phyloP scores from a whole-genome alignment of 2,888 invertebrate species.

The Ochropacha duplaris region DNA sequence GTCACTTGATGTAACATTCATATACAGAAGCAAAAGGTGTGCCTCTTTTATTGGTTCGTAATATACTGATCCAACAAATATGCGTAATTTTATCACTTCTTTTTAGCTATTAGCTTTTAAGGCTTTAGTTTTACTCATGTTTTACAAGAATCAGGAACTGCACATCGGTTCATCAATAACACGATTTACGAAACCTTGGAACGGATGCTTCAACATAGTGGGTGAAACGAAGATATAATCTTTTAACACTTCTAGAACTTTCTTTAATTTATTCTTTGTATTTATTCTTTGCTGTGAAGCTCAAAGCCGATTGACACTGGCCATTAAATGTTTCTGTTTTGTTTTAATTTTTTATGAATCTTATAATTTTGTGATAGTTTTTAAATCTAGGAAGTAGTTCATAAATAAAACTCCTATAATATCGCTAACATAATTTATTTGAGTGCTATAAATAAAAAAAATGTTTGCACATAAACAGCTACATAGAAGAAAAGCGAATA shows the following conservation, averaged over 20 bases:
- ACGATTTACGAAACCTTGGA: neutral
- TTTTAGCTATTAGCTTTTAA: too few relatives aligned
- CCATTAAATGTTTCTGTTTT: neutral
- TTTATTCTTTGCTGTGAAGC: neutral
- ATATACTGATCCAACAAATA: too few relatives aligned
- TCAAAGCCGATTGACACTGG: neutral
- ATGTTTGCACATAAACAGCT: slow-evolving; percentile 45
- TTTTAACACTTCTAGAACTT: neutral
- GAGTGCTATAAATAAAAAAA: slow-evolving; percentile 60
- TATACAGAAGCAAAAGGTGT: too few relatives aligned
- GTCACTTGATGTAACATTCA: too few relatives aligned
- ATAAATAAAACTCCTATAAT: slow-evolving; percentile 25
- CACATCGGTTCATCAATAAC: too few relatives aligned
- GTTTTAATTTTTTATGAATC: too few relatives aligned
- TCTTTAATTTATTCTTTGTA: neutral
- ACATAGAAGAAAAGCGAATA: slow-evolving; percentile 56
- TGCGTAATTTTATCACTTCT: too few relatives aligned
- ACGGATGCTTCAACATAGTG: neutral
- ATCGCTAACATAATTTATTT: slow-evolving; percentile 68
- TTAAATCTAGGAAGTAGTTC: neutral
- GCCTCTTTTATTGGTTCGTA: too few relatives aligned
- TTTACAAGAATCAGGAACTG: too few relatives aligned
- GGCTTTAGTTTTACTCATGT: too few relatives aligned
- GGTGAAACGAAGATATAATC: neutral
- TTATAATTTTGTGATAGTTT: too few relatives aligned